phyloP scores from a whole-genome alignment of 2,888 invertebrate species.

The Amiota mariae region DNA sequence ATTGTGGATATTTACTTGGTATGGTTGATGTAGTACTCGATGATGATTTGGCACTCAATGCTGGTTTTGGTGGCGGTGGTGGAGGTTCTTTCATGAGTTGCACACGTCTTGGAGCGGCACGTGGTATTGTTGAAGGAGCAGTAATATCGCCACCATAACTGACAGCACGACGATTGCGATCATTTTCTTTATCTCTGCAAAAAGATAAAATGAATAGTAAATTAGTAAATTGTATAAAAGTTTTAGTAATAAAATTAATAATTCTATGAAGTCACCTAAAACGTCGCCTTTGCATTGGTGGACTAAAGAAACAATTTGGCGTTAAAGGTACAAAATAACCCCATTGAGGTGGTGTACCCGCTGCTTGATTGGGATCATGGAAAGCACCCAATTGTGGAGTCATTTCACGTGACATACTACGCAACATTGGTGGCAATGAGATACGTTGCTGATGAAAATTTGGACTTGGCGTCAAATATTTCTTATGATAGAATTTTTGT shows the following conservation, averaged over 20 bases:
- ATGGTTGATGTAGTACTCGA: constrained; percentile 59
- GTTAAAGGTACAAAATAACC: constrained; percentile 77
- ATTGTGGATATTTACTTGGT: constrained; percentile 70
- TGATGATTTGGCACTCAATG: constrained; percentile 61
- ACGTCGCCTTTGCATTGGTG: constrained; percentile 66
- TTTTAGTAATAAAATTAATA: neutral
- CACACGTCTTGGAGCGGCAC: constrained; percentile 71
- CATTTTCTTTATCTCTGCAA: constrained; percentile 72
- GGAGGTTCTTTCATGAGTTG: constrained; percentile 72
- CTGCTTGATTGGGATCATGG: constrained; percentile 54
- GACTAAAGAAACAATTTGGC: constrained; percentile 74
- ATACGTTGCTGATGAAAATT: constrained; percentile 50
- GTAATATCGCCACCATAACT: constrained; percentile 68
- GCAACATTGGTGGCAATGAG: constrained; percentile 54
- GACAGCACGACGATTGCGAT: constrained; percentile 71
- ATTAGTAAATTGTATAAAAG: constrained; percentile 15
- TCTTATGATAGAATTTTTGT: constrained; percentile 44
- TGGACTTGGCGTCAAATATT: constrained; percentile 38
- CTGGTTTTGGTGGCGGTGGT: constrained; percentile 69
- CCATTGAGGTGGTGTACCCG: constrained; percentile 73
- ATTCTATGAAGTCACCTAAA: constrained; percentile 59
- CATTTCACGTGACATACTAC: constrained; percentile 51
- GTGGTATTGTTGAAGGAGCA: constrained; percentile 62
- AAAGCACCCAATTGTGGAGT: constrained; percentile 63
- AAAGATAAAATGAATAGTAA: constrained; percentile 12